Conservation (phyloP, 92 coral and sea anemone genomes). For the Palythoa heliodiscus region DNA sequence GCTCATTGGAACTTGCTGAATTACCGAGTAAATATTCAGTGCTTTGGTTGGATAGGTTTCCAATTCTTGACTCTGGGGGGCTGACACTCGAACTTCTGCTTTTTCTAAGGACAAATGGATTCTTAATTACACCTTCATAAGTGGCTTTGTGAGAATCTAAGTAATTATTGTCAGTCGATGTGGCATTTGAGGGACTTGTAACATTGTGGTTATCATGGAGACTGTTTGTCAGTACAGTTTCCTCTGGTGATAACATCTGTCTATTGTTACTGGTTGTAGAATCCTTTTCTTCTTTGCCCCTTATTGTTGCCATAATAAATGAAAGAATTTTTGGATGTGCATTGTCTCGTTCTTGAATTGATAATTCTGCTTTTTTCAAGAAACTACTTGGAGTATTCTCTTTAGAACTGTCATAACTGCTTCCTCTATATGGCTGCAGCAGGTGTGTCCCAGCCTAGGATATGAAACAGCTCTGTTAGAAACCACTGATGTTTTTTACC, state of each 20-base stretch:
- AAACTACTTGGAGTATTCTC: background rate
- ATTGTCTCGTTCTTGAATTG: background rate
- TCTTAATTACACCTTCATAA: background rate
- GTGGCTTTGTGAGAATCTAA: background rate
- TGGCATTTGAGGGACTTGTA: background rate
- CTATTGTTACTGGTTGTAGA: background rate
- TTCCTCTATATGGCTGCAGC: background rate
- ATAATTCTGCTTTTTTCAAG: background rate
- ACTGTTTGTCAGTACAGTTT: background rate
- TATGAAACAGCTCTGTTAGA: background rate
- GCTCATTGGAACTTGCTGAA: background rate
- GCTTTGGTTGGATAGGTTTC: conserved; percentile 3
- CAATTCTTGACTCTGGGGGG: conserved; percentile 34
- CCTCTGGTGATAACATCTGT: background rate
- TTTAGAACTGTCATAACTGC: background rate
- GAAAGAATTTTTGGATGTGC: conserved; percentile 24
- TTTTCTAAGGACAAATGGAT: conserved; percentile 32
- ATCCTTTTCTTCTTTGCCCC: background rate
- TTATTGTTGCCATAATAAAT: conserved; percentile 5
- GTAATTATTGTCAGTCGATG: background rate
- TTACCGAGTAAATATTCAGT: conserved; percentile 9
- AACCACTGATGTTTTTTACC: too few species aligned
- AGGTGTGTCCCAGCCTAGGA: background rate
- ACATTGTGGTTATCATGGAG: background rate
- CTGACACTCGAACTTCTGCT: conserved; percentile 6